Evolutionary conservation across 2,797 vertebrate species (phyloP), one percentile per base, ranked within the genome.

Genomic region (Gymnocypris eckloni): DNA sequence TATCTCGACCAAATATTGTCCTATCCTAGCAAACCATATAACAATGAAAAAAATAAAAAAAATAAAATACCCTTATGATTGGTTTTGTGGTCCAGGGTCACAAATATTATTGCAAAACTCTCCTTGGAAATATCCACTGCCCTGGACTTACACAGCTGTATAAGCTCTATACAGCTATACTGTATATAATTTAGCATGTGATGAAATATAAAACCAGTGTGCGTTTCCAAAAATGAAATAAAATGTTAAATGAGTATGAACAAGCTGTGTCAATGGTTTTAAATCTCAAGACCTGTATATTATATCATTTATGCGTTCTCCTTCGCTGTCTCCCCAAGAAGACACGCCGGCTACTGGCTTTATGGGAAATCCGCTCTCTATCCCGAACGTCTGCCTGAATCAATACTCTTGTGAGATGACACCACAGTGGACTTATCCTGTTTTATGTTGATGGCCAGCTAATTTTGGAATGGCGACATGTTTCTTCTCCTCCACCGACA

Each of bases 391-490:
- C 96, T 92, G 90, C 88, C 89, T 91, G 92, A 96, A 98, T 98
- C 97, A 95, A 97, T 97, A 97, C 95, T 94, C 93, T 91, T 94
- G 96, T 95, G 95, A 95, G 96, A 96, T 96, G 97, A 97, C 96
- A 97, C 95, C 92, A 88, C 95, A 94, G 95, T 94, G 92, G 92
- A 95, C 95, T 96, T 96, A 95, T 96, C 96, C 95, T 95, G 95
- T 95, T 96, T 96, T 95, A 97, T 94, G 94, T 95, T 95, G 96
- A 98, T 96, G 95, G 96, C 96, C 94, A 96, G 96, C 96, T 96
- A 96, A 97, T 97, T 97, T 96, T 96, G 96, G 95, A 96, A 95
- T 95, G 95, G 96, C 96, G 95, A 95, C 95, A 94, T 85, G 86
- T 86, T 84, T 84, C 94, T 77, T 79, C 61, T 86, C 77, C 94